Evolutionary conservation across 2,888 invertebrate species (phyloP), one percentile per base, ranked within the genome.

Genomic region (Asteroscopus sphinx): DNA sequence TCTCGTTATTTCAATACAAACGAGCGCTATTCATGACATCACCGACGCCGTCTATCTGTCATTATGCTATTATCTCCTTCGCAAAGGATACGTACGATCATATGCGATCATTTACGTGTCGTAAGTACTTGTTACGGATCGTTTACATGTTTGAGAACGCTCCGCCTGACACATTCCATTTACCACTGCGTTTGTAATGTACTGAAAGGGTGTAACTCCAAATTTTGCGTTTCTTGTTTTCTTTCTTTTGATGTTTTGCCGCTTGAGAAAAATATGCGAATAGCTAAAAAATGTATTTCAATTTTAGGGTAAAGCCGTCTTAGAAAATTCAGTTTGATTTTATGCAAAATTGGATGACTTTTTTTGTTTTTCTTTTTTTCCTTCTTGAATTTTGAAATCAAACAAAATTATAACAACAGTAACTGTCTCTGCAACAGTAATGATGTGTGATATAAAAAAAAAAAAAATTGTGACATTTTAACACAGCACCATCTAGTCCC

Each of bases 51-150:
- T 52, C 61, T 71, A 49, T 76, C 55, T 53, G 53, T 76, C 73
- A 73, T 73, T 73, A 65, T n/a, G 41, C 58, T 61, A 77, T 75
- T 77, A 75, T 61, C 61, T 54, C 49, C 46, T 36, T 53, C 28
- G 73, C 59, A 58, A 62, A 69, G 75, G 71, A 74, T 70, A 71
- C 53, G 57, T 54, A 51, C 59, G 62, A 73, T 64, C 75, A 70
- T 75, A 64, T 57, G 58, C 68, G 61, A 74, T 64, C 74, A 68
- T 75, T 73, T 68, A 65, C 75, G 70, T 66, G 46, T 68, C 65
- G 15, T 70, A 63, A 70, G 75, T 65, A 65, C 58, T 70, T 61
- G 68, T 69, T 59, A 60, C 48, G 30, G 51, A 55, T 41, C 59
- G 54, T 69, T 64, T 69, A 56, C 67, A 67, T 76, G 60, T 76